Evolutionary conservation across 2,113 vertebrate species (phyloP), one percentile per base, ranked within the genome.

Genomic region (Boleophthalmus pectinirostris): DNA sequence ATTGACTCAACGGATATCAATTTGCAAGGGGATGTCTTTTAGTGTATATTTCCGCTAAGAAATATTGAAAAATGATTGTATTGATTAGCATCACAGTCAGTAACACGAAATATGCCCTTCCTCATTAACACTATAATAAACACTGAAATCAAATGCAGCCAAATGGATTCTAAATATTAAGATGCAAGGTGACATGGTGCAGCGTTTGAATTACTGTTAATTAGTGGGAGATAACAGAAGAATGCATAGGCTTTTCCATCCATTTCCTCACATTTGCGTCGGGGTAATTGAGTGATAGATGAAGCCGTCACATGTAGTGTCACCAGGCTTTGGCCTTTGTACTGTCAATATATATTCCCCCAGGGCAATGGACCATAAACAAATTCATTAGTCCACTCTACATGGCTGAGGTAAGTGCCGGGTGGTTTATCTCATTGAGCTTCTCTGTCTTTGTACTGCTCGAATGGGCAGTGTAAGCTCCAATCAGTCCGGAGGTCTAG

Each of bases 261-360:
- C 1, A 70, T 84, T 85, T 79, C 16, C 33, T 57, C 43, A 64
- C 66, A 63, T 73, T 69, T 6, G 18, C 35, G 15, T 67, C 15
- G 5, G 45, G 68, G 57, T 83, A 84, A 90, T 80, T 85, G 75
- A 82, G 70, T 82, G 82, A 85, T 85, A 72, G 69, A 90, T 82
- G 72, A 85, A 84, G 81, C 77, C 78, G 82, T 86, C 87, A 81
- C 69, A 49, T 18, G 29, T 43, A 33, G 23, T 65, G 75, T 65
- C 20, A 43, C 16, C 68, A 81, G 77, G 72, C 79, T 72, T 67
- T 84, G 73, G 60, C 70, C 77, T 71, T 58, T 56, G 38, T n/a
- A 38, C 35, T 53, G 73, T 87, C 78, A 78, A 58, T 25, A 69
- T 87, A 73, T 4, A 0, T 21, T 86, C 51, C 78, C 74, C 74